phyloP scores from a whole-genome alignment of 2,888 invertebrate species.

The Nemotelus pantherinus region DNA sequence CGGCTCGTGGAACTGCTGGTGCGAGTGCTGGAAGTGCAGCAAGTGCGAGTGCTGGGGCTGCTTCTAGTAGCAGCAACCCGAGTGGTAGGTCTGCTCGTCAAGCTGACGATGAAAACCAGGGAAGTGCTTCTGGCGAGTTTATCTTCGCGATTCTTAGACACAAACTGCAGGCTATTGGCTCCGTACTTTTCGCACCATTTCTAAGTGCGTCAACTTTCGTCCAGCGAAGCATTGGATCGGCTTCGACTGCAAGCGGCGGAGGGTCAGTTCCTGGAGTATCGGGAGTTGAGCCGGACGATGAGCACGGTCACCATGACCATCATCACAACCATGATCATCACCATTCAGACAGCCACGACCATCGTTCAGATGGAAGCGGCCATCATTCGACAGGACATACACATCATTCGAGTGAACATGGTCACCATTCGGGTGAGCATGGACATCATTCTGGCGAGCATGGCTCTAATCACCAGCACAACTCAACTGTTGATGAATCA shows the following conservation, averaged over 20 bases:
- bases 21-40: constrained; percentile 32
- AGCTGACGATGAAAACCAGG: background rate
- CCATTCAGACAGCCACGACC: constrained; percentile 7
- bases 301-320: constrained; percentile 9
- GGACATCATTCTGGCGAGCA: background rate
- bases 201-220: constrained; percentile 29
- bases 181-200: constrained; percentile 42
- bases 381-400: constrained; percentile 7
- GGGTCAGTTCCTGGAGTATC: background rate
- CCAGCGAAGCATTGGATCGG: constrained; percentile 42
- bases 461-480: constrained; percentile 20
- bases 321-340: background rate
- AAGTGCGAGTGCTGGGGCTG: constrained; percentile 21
- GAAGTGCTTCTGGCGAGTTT: constrained; percentile 24
- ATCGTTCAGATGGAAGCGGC: background rate
- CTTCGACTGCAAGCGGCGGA: constrained; percentile 15
- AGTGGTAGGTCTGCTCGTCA: constrained; percentile 15
- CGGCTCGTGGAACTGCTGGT: constrained; percentile 30
- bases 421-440: constrained; percentile 15
- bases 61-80: constrained; percentile 14
- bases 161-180: constrained; percentile 36
- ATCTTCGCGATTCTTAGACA: constrained; percentile 4
- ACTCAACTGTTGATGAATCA: background rate
- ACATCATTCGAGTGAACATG: constrained; percentile 5
- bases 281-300: background rate